phyloP scores from a whole-genome alignment of 2,888 invertebrate species.

The Hydraecia micacea region DNA sequence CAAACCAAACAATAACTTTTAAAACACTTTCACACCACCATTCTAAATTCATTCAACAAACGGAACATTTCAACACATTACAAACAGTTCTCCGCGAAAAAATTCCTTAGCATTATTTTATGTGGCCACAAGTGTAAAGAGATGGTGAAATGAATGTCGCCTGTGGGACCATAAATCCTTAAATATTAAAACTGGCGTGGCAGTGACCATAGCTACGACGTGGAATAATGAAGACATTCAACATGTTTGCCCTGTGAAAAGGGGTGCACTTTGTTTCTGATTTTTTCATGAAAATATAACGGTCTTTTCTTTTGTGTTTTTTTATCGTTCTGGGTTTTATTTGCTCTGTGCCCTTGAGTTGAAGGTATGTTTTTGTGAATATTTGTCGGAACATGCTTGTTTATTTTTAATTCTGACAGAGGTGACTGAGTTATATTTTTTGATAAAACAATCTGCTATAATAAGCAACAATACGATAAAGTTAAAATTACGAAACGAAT shows the following conservation, averaged over 20 bases:
- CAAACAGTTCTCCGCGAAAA: conserved; percentile 62
- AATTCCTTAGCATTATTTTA: conserved; percentile 65
- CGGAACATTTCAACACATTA: conserved; percentile 59
- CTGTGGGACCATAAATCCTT: conserved; percentile 85
- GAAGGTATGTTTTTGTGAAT: neutral
- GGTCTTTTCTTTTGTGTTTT: conserved; percentile 11
- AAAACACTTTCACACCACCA: neutral
- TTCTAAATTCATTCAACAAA: conserved; percentile 23
- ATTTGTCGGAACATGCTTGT: neutral
- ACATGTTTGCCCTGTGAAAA: conserved; percentile 65
- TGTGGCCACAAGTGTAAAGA: conserved; percentile 76
- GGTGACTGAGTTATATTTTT: no score
- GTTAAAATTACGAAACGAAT: neutral
- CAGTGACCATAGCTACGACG: conserved; percentile 75
- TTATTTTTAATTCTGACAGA: neutral
- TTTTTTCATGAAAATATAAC: conserved; percentile 49
- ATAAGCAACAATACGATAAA: neutral
- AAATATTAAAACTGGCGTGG: conserved; percentile 85
- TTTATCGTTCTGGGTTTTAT: conserved; percentile 14
- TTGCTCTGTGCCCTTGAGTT: conserved; percentile 2
- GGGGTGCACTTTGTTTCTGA: conserved; percentile 60
- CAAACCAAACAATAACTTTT: neutral
- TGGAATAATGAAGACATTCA: conserved; percentile 78
- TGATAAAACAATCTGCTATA: neutral
- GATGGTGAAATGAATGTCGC: conserved; percentile 84